These are phyloP conservation scores for Zoanthus sociatus DNA, from an alignment of 92 coral and sea anemone species.

Conservation along the genomic window DNA sequence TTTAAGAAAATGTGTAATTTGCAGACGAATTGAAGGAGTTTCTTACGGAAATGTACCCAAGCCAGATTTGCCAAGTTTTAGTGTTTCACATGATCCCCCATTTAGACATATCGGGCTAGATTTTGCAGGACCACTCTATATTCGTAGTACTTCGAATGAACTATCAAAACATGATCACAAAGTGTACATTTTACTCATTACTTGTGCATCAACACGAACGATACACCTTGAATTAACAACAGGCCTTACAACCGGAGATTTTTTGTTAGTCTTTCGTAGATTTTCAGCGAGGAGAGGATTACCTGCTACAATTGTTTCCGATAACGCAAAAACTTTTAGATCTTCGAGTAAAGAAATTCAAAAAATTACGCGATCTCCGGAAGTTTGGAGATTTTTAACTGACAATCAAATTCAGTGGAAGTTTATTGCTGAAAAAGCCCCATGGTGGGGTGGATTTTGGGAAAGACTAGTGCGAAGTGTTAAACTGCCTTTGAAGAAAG, in stretches of 20 bases:
- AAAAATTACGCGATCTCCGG: slow-evolving; percentile 59
- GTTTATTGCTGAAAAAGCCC: slow-evolving; percentile 70
- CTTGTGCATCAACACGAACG: slow-evolving; percentile 58
- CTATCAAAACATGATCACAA: background rate
- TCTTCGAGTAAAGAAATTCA: slow-evolving; percentile 51
- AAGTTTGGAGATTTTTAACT: slow-evolving; percentile 58
- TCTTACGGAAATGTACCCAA: slow-evolving; percentile 45
- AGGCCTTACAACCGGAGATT: slow-evolving; percentile 53
- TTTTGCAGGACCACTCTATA: slow-evolving; percentile 55
- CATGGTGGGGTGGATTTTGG: slow-evolving; percentile 86
- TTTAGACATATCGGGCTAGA: slow-evolving; percentile 42
- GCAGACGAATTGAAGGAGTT: slow-evolving; percentile 55
- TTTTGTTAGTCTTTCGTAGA: slow-evolving; percentile 59
- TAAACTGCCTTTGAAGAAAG: slow-evolving; percentile 63
- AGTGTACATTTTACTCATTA: slow-evolving; percentile 8
- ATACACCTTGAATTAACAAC: background rate
- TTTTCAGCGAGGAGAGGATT: slow-evolving; percentile 67
- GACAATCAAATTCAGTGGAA: slow-evolving; percentile 63
- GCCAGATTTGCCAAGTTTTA: slow-evolving; percentile 52
- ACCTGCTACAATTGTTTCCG: slow-evolving; percentile 68
- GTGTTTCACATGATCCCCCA: background rate
- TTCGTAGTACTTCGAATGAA: slow-evolving; percentile 9
- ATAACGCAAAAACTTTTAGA: slow-evolving; percentile 74
- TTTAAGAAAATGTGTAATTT: slow-evolving; percentile 60
- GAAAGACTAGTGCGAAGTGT: slow-evolving; percentile 66